Evolutionary conservation across 2,888 invertebrate genomes (phyloP).

Genomic region (Drosophila siamana): DNA sequence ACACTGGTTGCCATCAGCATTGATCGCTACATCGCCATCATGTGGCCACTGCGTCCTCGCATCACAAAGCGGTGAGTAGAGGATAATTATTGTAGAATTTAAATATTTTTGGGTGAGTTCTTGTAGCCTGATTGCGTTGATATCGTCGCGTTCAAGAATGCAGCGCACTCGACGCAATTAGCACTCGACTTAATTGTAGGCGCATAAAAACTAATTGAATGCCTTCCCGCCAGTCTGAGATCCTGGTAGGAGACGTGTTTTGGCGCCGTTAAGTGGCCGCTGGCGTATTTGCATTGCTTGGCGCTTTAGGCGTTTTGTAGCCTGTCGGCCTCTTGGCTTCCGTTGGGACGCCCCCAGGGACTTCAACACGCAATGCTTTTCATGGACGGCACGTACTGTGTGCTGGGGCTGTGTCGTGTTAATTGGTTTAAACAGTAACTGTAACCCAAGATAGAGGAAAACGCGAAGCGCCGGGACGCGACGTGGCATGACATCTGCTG

Average conservation of each 20-base stretch:
- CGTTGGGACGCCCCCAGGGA: constrained; percentile 41
- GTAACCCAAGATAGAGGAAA: constrained; percentile 61
- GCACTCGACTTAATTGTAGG: constrained; percentile 45
- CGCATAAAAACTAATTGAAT: constrained; percentile 56
- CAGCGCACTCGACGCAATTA: constrained; percentile 38
- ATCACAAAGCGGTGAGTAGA: constrained; percentile 88
- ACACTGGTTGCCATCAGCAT: constrained; percentile 96
- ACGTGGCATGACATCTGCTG: constrained; percentile 43
- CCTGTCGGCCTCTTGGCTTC: constrained; percentile 2
- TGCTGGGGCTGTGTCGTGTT: constrained; percentile 53
- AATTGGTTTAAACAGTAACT: constrained; percentile 80
- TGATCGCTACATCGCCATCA: constrained; percentile 95
- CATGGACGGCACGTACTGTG: constrained; percentile 23
- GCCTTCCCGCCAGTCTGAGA: constrained; percentile 6
- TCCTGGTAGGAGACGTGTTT: constrained; percentile 32
- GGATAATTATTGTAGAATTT: constrained; percentile 6
- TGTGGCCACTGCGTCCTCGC: constrained; percentile 93
- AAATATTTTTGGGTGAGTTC: background rate
- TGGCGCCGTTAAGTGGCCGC: constrained; percentile 64
- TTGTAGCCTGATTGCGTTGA: background rate
- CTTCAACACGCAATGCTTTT: constrained; percentile 44
- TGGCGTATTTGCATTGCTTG: constrained; percentile 69
- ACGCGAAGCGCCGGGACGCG: background rate
- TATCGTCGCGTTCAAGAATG: constrained; percentile 16
- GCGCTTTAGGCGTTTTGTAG: constrained; percentile 44